These are phyloP conservation scores for Copidosoma aretas DNA, from an alignment of 2,888 invertebrate genomes.

Conservation along the genomic window DNA sequence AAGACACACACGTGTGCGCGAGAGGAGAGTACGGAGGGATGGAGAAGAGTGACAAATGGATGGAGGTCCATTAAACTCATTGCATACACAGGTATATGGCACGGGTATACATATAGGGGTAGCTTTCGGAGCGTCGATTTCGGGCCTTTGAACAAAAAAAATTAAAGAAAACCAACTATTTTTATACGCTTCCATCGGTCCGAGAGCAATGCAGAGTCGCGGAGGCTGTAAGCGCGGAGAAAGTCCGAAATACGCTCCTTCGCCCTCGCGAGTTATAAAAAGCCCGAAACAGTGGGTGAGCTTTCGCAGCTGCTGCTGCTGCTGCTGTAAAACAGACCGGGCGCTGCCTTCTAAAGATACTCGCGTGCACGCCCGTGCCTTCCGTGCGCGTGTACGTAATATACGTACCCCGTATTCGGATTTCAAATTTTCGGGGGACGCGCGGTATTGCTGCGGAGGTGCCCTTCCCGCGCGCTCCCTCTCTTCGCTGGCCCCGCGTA, in stretches of 20 bases:
- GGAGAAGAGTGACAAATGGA: neutral
- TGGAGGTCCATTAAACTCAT: too few relatives aligned
- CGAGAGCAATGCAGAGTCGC: neutral
- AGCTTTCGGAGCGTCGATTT: too few relatives aligned
- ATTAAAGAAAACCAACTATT: neutral
- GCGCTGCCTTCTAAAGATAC: slow-evolving; percentile 16
- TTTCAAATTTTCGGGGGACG: slow-evolving; percentile 21
- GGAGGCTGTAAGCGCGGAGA: neutral
- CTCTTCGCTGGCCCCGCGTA: neutral
- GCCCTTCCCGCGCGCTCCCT: neutral
- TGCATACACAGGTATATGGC: too few relatives aligned
- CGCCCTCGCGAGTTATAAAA: slow-evolving; percentile 6
- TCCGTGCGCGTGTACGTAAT: neutral
- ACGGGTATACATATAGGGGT: too few relatives aligned
- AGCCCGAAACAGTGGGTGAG: slow-evolving; percentile 24
- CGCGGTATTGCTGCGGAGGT: neutral
- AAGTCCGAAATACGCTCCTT: neutral
- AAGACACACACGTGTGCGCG: neutral
- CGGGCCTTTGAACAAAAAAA: neutral
- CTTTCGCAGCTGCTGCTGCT: neutral
- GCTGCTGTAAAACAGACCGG: neutral
- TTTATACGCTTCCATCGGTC: neutral
- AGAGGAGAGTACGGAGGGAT: neutral
- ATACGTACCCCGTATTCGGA: slow-evolving; percentile 1
- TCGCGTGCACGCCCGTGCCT: neutral